Evolutionary conservation across 1,140 invertebrate genomes (phyloP).

Genomic region (Dreissena polymorpha): DNA sequence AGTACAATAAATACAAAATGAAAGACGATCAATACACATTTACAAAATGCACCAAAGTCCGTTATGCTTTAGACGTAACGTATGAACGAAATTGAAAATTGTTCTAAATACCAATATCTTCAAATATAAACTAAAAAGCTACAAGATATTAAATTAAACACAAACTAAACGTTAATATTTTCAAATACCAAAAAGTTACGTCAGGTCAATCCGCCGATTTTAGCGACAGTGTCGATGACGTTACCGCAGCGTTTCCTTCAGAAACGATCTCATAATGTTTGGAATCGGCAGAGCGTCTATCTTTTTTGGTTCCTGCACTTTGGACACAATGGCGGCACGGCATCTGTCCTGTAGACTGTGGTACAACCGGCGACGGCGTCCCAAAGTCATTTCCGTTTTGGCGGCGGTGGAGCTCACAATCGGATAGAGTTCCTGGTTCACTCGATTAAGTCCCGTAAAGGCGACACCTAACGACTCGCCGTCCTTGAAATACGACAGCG

Average conservation of each 20-base stretch:
- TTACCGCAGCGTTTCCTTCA: slow-evolving; percentile 63
- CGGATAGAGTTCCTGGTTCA: slow-evolving; percentile 85
- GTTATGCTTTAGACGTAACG: too few species aligned
- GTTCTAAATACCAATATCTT: neutral
- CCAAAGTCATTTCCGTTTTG: slow-evolving; percentile 87
- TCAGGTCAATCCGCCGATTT: too few species aligned
- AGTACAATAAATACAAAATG: slow-evolving; percentile 5
- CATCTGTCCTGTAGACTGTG: slow-evolving; percentile 85
- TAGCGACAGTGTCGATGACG: too few species aligned
- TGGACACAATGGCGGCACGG: slow-evolving; percentile 71
- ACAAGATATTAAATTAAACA: neutral
- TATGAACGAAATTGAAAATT: neutral
- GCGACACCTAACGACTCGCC: slow-evolving; percentile 84
- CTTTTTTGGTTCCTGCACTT: slow-evolving; percentile 61
- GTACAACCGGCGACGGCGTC: slow-evolving; percentile 83
- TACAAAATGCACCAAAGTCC: too few species aligned
- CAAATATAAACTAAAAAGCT: too few species aligned
- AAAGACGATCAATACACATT: slow-evolving; percentile 12
- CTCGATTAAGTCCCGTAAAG: slow-evolving; percentile 79
- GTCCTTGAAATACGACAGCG: slow-evolving; percentile 88
- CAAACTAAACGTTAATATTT: neutral
- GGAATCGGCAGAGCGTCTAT: slow-evolving; percentile 74
- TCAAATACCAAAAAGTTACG: too few species aligned
- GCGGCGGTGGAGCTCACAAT: slow-evolving; percentile 88
- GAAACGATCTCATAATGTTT: slow-evolving; percentile 71